A percentile compares a stretch with the other conserved stretches of the same genome.
Evolutionary conservation across 2,888 invertebrate species (phyloP).

Genomic region (Thalpophila matura): DNA sequence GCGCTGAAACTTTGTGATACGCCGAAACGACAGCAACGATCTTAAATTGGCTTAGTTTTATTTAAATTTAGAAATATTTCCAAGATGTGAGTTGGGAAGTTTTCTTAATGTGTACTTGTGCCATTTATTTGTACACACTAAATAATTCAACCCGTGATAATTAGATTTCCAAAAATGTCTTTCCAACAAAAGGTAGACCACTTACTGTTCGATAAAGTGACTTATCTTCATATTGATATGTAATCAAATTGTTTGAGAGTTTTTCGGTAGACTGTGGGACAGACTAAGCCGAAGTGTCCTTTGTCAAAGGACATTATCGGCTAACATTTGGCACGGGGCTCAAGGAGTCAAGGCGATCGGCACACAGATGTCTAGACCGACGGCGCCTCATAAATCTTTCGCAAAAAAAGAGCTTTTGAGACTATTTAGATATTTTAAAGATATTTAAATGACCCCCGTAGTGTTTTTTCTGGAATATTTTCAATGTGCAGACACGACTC

Average conservation of each 20-base stretch:
- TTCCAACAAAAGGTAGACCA: conserved; percentile 4
- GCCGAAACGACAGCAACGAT: conserved; percentile 32
- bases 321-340: conserved; percentile 47
- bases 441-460: not conserved
- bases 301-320: conserved; percentile 43
- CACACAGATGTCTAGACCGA: conserved; percentile 57
- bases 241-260: conserved; percentile 36
- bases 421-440: conserved; percentile 12
- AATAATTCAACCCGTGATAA: not conserved
- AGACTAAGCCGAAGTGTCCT: conserved; percentile 37
- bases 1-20: conserved; percentile 50
- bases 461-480: too few species aligned
- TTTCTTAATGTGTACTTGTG: conserved; percentile 15
- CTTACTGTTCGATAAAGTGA: conserved; percentile 10
- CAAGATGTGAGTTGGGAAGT: conserved; percentile 19
- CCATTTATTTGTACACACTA: not conserved
- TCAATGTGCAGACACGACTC: too few species aligned
- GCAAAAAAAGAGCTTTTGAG: conserved; percentile 14
- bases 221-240: conserved; percentile 41
- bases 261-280: conserved; percentile 8
- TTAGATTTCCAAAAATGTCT: conserved; percentile 29
- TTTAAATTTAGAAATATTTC: conserved; percentile 47
- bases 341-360: conserved; percentile 57
- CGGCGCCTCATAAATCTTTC: conserved; percentile 58
- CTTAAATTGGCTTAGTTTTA: conserved; percentile 58